Evolutionary conservation across 2,797 vertebrate species (phyloP), one percentile per base, ranked within the genome.

Genomic region (Etheostoma perlongum): DNA sequence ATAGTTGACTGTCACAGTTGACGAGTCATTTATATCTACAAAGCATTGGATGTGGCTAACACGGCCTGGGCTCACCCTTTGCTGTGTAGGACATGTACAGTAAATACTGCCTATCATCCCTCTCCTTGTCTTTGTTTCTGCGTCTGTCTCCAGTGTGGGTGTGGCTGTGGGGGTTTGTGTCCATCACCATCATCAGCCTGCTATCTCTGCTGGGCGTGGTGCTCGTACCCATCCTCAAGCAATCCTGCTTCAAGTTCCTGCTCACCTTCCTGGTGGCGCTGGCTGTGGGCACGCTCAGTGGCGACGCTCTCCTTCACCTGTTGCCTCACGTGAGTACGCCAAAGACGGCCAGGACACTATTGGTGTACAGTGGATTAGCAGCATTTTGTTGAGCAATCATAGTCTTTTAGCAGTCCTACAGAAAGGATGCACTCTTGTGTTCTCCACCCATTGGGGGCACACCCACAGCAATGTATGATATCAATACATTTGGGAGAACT

Each of bases 191-290:
- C 90, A 99, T 99, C 93, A 99, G 97, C 93, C 95, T 99, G 86
- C 95, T 99, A 78, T 99, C 98, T 76, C 95, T 99, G 90, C 95
- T 99, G 81, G 98, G 98, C 0, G 97, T 99, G 82, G 93, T 99
- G 69, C 94, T 99, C 82, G 95, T 99, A 70, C 98, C 98, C 87
- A 97, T 99, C 88, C 97, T 99, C 91, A 98, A 99, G 75, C 98
- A 99, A 84, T 95, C 96, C 90, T 99, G 97, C 95, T 99, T 99
- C 95, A 99, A 99, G 93, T 99, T 97, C 90, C 97, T 99, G 81
- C 97, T 99, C 89, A 99, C 97, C 74, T 99, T 99, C 94, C 95
- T 99, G 87, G 97, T 99, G 86, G 98, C 98, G 40, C 93, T 99
- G 80, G 98, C 98, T 3, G 98, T 99, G 85, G 98, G 98, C 86